These are phyloP conservation scores for Neomonachus schauinslandi DNA, from an alignment of 2,113 vertebrate species.

Conservation along the genomic window DNA sequence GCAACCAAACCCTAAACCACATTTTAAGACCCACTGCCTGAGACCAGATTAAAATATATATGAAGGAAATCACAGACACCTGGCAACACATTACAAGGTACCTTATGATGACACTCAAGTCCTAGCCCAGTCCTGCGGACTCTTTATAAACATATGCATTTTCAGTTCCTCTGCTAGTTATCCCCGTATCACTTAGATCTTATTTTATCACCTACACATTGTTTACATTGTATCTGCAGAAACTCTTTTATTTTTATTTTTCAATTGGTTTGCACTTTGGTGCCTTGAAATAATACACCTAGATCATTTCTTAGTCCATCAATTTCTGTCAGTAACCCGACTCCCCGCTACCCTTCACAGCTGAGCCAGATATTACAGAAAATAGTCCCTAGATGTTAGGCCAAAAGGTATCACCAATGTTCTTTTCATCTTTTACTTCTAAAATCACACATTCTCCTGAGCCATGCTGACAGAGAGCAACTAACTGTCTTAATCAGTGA, in stretches of 20 bases:
- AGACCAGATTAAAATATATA: neutral
- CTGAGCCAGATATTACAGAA: neutral
- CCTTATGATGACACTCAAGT: neutral
- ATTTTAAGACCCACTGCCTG: neutral
- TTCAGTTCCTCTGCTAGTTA: neutral
- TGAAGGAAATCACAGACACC: neutral
- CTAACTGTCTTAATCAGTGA: neutral
- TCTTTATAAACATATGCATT: neutral
- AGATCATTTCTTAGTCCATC: neutral
- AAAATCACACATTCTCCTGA: neutral
- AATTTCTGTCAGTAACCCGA: neutral
- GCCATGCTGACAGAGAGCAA: neutral
- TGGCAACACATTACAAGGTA: neutral
- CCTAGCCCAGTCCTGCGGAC: neutral
- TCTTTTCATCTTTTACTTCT: conserved; percentile 13
- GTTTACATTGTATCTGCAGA: neutral
- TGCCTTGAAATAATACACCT: neutral
- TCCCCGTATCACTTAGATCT: neutral
- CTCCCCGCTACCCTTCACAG: neutral
- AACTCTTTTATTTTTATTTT: neutral
- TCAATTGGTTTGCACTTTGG: neutral
- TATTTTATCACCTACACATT: neutral
- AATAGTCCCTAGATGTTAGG: neutral
- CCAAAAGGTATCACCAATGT: neutral
- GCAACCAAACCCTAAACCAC: neutral